Evolutionary conservation across 2,797 vertebrate genomes (phyloP).

Genomic region (Sardinella longiceps): DNA sequence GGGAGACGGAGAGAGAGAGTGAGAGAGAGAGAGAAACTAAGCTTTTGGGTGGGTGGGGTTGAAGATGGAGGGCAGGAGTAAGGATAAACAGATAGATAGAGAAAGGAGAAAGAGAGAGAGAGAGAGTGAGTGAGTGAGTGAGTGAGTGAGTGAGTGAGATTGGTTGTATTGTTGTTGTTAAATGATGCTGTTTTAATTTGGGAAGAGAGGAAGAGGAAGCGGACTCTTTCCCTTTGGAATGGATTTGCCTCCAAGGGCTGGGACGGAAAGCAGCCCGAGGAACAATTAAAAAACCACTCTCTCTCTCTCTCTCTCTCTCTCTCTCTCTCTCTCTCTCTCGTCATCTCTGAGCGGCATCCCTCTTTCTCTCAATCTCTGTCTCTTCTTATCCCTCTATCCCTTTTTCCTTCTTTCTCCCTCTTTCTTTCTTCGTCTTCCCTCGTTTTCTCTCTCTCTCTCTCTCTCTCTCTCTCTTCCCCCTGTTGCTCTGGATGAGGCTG

Average conservation of each 20-base stretch:
- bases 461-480: no score
- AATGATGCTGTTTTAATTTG: slow-evolving; percentile 31
- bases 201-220: slow-evolving; percentile 32
- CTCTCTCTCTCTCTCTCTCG: neutral
- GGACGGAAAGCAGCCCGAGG: slow-evolving; percentile 27
- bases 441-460: neutral
- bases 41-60: slow-evolving; percentile 49
- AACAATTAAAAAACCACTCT: slow-evolving; percentile 23
- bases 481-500: slow-evolving; percentile 25
- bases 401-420: neutral
- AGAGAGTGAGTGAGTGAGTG: neutral
- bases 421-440: neutral
- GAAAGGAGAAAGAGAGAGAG: no score
- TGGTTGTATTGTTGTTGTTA: slow-evolving; percentile 31
- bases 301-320: neutral
- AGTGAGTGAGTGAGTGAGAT: slow-evolving; percentile 43
- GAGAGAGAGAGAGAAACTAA: slow-evolving; percentile 30
- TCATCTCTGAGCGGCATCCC: no score
- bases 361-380: neutral
- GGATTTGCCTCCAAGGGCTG: slow-evolving; percentile 28
- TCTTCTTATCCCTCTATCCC: neutral
- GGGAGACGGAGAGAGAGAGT: slow-evolving; percentile 41
- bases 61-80: slow-evolving; percentile 45
- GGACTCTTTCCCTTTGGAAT: slow-evolving; percentile 39
- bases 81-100: neutral